Conservation (phyloP, 2,797 vertebrate species). For the Catamblyrhynchus diadema region DNA sequence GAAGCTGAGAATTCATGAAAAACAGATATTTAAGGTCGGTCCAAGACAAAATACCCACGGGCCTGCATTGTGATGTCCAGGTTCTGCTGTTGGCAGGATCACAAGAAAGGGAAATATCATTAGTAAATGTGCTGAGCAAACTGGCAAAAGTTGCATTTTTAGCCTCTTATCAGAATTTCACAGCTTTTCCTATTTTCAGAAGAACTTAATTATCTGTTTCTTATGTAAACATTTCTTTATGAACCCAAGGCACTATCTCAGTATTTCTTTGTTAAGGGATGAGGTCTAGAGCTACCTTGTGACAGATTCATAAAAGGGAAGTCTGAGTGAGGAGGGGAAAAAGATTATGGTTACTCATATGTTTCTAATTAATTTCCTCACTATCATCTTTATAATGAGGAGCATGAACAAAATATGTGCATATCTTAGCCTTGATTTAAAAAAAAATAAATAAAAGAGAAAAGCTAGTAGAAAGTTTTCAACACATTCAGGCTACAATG, state of each 20-base stretch:
- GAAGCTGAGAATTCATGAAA: not conserved
- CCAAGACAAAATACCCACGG: not conserved
- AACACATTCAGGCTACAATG: not conserved
- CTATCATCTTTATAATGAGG: not conserved
- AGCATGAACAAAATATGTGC: constrained; percentile 3
- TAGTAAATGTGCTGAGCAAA: constrained; percentile 10
- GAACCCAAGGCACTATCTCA: not conserved
- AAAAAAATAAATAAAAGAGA: not conserved
- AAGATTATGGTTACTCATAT: not conserved
- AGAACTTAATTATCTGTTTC: not conserved
- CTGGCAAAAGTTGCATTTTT: not conserved
- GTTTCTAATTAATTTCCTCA: constrained; percentile 38
- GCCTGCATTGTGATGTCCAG: not conserved
- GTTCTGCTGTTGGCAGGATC: not conserved
- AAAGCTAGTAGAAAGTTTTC: not conserved
- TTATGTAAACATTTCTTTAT: constrained; percentile 11
- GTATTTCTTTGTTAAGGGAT: constrained; percentile 15
- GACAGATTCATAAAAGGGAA: constrained; percentile 3
- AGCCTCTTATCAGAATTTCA: constrained; percentile 11
- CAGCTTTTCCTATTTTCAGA: constrained; percentile 1
- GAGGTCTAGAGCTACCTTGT: not conserved
- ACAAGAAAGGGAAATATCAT: not conserved
- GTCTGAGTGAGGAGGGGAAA: not conserved
- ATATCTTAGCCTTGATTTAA: not conserved
- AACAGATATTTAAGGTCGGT: not conserved